These are phyloP conservation scores for Drosophila limbata DNA, from an alignment of 2,888 invertebrate genomes.

Conservation along the genomic window DNA sequence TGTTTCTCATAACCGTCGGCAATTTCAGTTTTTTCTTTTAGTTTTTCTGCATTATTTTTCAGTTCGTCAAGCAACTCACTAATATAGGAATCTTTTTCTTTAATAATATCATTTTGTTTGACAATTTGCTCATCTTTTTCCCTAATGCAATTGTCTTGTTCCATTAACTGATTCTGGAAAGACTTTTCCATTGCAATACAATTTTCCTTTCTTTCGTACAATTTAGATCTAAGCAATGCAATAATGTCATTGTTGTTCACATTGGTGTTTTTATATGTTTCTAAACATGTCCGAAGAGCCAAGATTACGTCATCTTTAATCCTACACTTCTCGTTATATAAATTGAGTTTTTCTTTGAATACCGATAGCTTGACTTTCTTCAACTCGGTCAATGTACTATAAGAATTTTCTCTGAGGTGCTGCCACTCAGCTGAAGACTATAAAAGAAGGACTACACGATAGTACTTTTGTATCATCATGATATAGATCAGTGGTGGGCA, in stretches of 20 bases:
- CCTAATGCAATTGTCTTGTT: conserved; percentile 4
- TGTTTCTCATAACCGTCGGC: background rate
- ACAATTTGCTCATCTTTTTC: conserved; percentile 27
- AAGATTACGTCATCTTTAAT: conserved; percentile 39
- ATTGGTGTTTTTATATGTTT: conserved; percentile 35
- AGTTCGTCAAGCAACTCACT: conserved; percentile 11
- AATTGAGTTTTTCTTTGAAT: conserved; percentile 39
- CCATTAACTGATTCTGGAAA: background rate
- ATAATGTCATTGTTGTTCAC: conserved; percentile 25
- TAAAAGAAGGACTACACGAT: background rate
- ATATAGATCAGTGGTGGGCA: too few relatives aligned
- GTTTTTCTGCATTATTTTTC: background rate
- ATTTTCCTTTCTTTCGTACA: conserved; percentile 25
- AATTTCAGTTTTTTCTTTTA: conserved; percentile 1
- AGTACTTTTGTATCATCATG: background rate
- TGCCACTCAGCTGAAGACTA: conserved; percentile 35
- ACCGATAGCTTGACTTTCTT: conserved; percentile 36
- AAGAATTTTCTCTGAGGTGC: conserved; percentile 21
- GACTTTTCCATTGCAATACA: conserved; percentile 13
- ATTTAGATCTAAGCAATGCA: conserved; percentile 25
- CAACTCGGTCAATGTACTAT: conserved; percentile 25
- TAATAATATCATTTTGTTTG: conserved; percentile 5
- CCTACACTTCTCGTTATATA: conserved; percentile 38
- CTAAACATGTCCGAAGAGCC: conserved; percentile 37
- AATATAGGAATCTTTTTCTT: conserved; percentile 13